Evolutionary conservation across 64 coral and sea anemone species (phyloP), one percentile per base, ranked within the genome.

Genomic region (Orbicella faveolata): DNA sequence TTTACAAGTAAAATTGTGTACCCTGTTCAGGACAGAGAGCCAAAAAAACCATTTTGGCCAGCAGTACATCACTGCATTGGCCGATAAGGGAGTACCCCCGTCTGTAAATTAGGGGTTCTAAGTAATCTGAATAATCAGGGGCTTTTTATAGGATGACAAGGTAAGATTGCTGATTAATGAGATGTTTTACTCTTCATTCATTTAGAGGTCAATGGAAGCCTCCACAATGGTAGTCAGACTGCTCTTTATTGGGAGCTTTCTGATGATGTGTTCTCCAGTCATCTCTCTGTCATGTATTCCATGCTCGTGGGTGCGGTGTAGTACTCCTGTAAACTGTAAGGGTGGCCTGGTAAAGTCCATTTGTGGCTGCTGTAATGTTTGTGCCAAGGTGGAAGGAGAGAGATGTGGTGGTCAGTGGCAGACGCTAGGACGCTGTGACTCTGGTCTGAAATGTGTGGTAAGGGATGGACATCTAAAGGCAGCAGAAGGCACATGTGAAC

Each of bases 351-450:
- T 87, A 7, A 33, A 52, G 1, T 63, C 79, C 23, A 35, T 21
- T 19, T 87, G 90, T 78, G 83, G 75, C n/a, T 92, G 90, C 63
- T 92, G 90, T n/a, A 54, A 26, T 37, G 77, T 48, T 2, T 92
- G 90, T 33, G 90, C 90, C 1, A 87, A 92, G 78, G n/a, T 88
- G 20, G 83, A 92, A 36, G 82, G 90, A 19, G 75, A 92, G 37
- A 15, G 0, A 20, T 92, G 90, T 78, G 84, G 90, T 15, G 84
- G 82, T 4, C 35, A 75, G 3, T 78, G 73, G 73, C 37, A 79
- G 55, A 53, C 18, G 1, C 3, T 68, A 19, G 82, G 90, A 14
- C 36, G 16, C 30, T 92, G 90, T 81, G 90, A 92, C 44, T 36
- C 75, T 34, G 84, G 84, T 37, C 74, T 92, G 0, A 26, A 36